Percentiles rank a stretch among this genome's conserved stretches.
Evolutionary conservation across 92 coral and sea anemone genomes (phyloP).

Genomic region (Parazoanthus atlanticus): DNA sequence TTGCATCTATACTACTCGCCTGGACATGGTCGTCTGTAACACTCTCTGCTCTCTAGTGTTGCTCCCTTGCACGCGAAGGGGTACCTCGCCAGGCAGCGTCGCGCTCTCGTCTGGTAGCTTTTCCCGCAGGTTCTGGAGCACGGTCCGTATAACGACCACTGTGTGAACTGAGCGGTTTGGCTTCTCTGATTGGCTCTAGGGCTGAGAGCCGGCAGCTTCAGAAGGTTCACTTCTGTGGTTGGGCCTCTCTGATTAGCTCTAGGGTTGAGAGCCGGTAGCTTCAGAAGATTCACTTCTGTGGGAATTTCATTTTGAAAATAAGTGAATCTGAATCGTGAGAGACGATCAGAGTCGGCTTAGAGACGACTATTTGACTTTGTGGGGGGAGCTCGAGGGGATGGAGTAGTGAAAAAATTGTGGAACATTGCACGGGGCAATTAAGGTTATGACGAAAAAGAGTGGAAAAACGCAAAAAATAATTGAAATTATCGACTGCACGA

Average conservation of each 20-base stretch:
- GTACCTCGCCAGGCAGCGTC: slow-evolving; percentile 76
- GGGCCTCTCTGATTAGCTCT: slow-evolving; percentile 42
- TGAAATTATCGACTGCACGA: not conserved
- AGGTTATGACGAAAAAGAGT: not conserved
- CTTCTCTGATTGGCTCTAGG: slow-evolving; percentile 37
- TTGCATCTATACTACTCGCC: no score
- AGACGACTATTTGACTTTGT: not conserved
- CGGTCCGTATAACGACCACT: slow-evolving; percentile 84
- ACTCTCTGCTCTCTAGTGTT: slow-evolving; percentile 77
- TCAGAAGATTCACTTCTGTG: slow-evolving; percentile 3
- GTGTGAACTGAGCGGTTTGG: slow-evolving; percentile 58
- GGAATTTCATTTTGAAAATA: not conserved
- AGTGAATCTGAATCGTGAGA: not conserved
- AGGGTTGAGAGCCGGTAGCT: not conserved
- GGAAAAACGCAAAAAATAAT: no score
- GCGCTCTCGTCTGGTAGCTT: slow-evolving; percentile 76
- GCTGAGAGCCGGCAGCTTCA: not conserved
- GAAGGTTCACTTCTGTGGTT: no score
- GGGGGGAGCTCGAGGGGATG: not conserved
- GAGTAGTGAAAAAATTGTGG: no score
- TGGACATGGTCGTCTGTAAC: slow-evolving; percentile 82
- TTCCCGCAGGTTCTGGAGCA: slow-evolving; percentile 90
- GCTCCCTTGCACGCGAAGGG: slow-evolving; percentile 70
- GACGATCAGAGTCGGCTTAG: not conserved
- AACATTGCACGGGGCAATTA: no score